Evolutionary conservation across 2,797 vertebrate species (phyloP).

Genomic region (Danio tinwini): DNA sequence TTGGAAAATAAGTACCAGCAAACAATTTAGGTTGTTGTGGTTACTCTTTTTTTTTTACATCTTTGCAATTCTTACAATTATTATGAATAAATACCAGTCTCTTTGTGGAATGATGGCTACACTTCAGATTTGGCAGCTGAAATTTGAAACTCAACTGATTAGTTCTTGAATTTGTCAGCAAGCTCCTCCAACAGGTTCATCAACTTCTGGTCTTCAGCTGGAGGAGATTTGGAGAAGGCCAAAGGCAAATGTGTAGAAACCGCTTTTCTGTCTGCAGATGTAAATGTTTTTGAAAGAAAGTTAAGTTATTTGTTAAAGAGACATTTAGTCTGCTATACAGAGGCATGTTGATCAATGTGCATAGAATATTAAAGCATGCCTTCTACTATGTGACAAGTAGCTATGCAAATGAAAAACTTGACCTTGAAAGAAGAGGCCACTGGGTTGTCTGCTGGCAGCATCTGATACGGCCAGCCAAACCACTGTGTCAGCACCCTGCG

Average conservation of each 20-base stretch:
- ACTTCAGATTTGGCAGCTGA: not conserved
- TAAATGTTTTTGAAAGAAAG: not conserved
- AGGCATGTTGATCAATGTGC: not conserved
- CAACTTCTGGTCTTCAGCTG: conserved; percentile 78
- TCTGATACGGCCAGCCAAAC: conserved; percentile 80
- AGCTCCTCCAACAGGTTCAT: conserved; percentile 74
- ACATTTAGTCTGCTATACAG: not conserved
- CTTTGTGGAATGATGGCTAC: not conserved
- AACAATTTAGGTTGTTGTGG: not conserved
- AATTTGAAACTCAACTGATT: conserved; percentile 5
- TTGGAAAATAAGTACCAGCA: not conserved
- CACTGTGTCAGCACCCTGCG: conserved; percentile 82
- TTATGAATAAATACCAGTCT: not conserved
- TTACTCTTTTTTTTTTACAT: not conserved
- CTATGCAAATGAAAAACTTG: conserved; percentile 6
- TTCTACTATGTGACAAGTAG: not conserved
- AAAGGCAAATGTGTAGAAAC: conserved; percentile 82
- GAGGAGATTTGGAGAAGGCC: conserved; percentile 75
- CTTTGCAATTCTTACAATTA: conserved; percentile 4
- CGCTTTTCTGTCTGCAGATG: conserved; percentile 77
- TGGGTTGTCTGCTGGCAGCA: conserved; percentile 70
- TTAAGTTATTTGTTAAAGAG: conserved; percentile 2
- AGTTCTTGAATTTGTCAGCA: conserved; percentile 77
- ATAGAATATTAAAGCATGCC: not conserved
- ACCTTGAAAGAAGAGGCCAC: conserved; percentile 86